Base-by-base conservation (phyloP, 2,888 invertebrate genomes). In the Drosophila meridiana region DNA sequence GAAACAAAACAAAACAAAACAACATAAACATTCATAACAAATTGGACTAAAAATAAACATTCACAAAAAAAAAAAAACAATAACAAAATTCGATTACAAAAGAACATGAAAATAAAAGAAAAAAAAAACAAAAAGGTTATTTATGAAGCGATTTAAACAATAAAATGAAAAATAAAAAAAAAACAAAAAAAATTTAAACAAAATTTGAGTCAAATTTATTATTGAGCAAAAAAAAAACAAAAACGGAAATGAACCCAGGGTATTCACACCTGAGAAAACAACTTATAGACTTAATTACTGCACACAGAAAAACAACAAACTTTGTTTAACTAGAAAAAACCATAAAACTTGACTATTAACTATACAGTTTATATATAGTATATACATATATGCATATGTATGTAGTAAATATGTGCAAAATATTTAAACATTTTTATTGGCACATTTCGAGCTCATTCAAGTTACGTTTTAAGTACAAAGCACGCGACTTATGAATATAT, bases 81-180 rank as follows among this genome's bases (percentile, higher is more conserved):
- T 60, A 43, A 68, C 45, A 76, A 73, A 81, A 82, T 80, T 79
- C 81, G 79, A 80, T 80, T 72, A 79, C 78, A 76, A 59, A 69
- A 72, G 30, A 69, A 73, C 60, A 76, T 68, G 61, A 77, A 59
- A 59, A 58, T 32, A 43, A 72, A 79, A 83, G 66, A 20, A 78
- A 80, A 68, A 13, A 74, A 76, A 66, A 11, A 4, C 32, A 57
- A 58, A 78, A 78, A 69, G 75, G 82, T 82, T 82, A 82, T 82
- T 82, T 82, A 82, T 82, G 82, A 82, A 76, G 85, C 83, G 86
- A 87, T 87, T 87, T 87, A 87, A 87, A 87, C 87, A 87, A 87
- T 87, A 87, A 87, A 87, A 87, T 72, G 78, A 76, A 76, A 78
- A 85, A 78, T 81, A 82, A 83, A 83, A 77, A 76, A 79, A 69